phyloP scores from a whole-genome alignment of 2,797 vertebrate genomes.

The Siniperca undulata region DNA sequence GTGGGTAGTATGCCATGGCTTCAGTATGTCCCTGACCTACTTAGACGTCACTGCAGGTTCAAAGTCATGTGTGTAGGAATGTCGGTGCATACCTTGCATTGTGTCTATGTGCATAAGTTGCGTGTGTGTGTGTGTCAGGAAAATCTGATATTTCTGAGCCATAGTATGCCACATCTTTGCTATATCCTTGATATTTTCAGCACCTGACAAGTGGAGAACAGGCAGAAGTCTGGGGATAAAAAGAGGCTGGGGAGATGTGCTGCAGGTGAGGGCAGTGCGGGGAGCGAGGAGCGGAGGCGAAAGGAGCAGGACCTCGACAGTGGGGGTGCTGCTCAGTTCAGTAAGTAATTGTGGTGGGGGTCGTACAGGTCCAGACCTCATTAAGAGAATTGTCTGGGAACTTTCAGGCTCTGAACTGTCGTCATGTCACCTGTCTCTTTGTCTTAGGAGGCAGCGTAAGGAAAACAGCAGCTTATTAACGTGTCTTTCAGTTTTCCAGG shows the following conservation, averaged over 20 bases:
- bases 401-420: slow-evolving; percentile 52
- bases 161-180: slow-evolving; percentile 22
- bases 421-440: slow-evolving; percentile 60
- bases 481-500: slow-evolving; percentile 45
- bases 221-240: slow-evolving; percentile 11
- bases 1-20: slow-evolving; percentile 17
- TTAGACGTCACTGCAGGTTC: not conserved
- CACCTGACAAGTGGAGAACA: slow-evolving; percentile 36
- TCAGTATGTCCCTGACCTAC: slow-evolving; percentile 28
- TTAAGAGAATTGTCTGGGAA: slow-evolving; percentile 72
- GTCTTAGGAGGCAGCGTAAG: slow-evolving; percentile 43
- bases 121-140: slow-evolving; percentile 12
- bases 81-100: not conserved
- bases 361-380: slow-evolving; percentile 67
- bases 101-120: not conserved
- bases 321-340: slow-evolving; percentile 43
- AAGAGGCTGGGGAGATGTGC: slow-evolving; percentile 18
- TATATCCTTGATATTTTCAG: slow-evolving; percentile 33
- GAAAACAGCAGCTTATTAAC: slow-evolving; percentile 51
- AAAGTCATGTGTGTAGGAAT: slow-evolving; percentile 11
- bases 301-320: slow-evolving; percentile 15
- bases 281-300: not conserved
- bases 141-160: slow-evolving; percentile 1
- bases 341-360: slow-evolving; percentile 56
- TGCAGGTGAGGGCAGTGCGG: slow-evolving; percentile 33